Evolutionary conservation across 2,797 vertebrate species (phyloP).

Genomic region (Salmo trutta): DNA sequence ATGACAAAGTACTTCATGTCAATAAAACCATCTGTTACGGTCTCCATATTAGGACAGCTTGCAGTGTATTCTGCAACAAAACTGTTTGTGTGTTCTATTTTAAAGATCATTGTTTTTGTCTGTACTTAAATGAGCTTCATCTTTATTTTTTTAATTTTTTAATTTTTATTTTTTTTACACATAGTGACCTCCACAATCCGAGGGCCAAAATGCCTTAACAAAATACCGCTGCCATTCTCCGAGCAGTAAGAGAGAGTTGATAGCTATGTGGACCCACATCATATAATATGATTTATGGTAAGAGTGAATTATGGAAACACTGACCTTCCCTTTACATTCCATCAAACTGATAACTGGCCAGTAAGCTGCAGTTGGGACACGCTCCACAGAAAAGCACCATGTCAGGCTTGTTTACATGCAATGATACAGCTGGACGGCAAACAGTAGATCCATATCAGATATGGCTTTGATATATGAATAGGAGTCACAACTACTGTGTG

Average conservation of each 20-base stretch:
- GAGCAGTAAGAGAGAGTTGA: not conserved
- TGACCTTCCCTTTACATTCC: conserved; percentile 75
- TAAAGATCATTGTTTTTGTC: not conserved
- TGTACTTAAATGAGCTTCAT: not conserved
- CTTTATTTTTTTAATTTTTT: not conserved
- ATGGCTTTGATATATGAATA: conserved; percentile 49
- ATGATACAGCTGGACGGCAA: conserved; percentile 44
- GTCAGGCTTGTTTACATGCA: conserved; percentile 63
- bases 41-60: not conserved
- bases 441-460: conserved; percentile 59
- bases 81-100: not conserved
- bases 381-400: conserved; percentile 22
- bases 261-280: conserved; percentile 41
- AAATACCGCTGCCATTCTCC: conserved; percentile 28
- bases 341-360: conserved; percentile 73
- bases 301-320: conserved; percentile 75
- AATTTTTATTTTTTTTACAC: not conserved
- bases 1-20: not conserved
- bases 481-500: conserved; percentile 9
- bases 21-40: not conserved
- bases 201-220: conserved; percentile 38
- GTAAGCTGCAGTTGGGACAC: conserved; percentile 71
- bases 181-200: conserved; percentile 11
- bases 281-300: conserved; percentile 73
- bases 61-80: not conserved